phyloP scores from a whole-genome alignment of 1,140 invertebrate species.

The Brachionus plicatilis region DNA sequence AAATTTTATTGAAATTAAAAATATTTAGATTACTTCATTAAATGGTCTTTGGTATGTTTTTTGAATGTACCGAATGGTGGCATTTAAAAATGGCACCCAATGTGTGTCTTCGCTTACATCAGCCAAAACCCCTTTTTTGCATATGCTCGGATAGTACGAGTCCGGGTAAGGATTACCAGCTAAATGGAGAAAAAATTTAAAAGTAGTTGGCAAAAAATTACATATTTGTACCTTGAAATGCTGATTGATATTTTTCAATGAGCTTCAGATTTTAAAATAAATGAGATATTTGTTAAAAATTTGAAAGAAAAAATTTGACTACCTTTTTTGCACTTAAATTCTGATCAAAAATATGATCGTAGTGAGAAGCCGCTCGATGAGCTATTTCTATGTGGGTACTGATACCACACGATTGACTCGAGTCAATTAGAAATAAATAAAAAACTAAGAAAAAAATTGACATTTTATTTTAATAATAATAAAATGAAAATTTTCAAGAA shows the following conservation, averaged over 20 bases:
- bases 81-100: slow-evolving; percentile 51
- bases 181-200: neutral
- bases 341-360: slow-evolving; percentile 1
- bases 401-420: slow-evolving; percentile 41
- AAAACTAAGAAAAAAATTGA: neutral
- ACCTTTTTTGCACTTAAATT: slow-evolving; percentile 41
- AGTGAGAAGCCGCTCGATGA: slow-evolving; percentile 41
- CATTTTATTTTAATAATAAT: neutral
- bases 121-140: slow-evolving; percentile 46
- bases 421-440: neutral
- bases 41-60: slow-evolving; percentile 48
- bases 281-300: neutral
- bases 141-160: slow-evolving; percentile 47
- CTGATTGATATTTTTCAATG: slow-evolving; percentile 49
- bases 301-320: neutral
- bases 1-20: neutral
- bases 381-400: slow-evolving; percentile 45
- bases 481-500: neutral
- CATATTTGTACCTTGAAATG: slow-evolving; percentile 44
- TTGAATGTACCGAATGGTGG: slow-evolving; percentile 50
- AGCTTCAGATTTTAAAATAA: slow-evolving; percentile 44
- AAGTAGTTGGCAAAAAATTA: neutral
- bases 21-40: slow-evolving; percentile 40
- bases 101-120: slow-evolving; percentile 46
- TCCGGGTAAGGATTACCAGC: slow-evolving; percentile 53